Percentiles rank a stretch among this genome's conserved stretches.
Conservation (phyloP, 2,888 invertebrate species). For the Campoplex capitator region DNA sequence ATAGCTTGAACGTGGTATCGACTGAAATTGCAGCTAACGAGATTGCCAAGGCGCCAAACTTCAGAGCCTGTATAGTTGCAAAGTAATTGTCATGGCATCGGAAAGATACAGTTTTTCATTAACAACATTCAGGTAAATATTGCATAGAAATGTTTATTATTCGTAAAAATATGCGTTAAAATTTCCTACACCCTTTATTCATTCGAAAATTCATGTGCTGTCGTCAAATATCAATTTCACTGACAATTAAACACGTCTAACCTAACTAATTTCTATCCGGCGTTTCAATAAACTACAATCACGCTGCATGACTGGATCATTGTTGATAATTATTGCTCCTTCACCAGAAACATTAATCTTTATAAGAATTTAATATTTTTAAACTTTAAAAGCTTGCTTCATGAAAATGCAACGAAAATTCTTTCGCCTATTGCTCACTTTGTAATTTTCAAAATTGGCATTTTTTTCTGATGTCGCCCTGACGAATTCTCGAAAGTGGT, state of each 20-base stretch:
- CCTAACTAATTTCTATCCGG: conserved; percentile 49
- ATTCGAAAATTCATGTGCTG: background rate
- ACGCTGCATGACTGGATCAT: conserved; percentile 35
- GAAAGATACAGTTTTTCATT: conserved; percentile 99
- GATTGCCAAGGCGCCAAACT: conserved; percentile 15
- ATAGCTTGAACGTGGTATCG: background rate
- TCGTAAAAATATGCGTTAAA: background rate
- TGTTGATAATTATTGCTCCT: conserved; percentile 8
- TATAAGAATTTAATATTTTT: background rate
- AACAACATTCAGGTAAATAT: conserved; percentile 91
- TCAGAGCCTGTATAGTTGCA: conserved; percentile 81
- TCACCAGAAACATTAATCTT: background rate
- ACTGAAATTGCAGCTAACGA: conserved; percentile 1
- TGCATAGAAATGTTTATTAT: conserved; percentile 34
- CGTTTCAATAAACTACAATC: conserved; percentile 42
- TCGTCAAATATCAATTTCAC: background rate
- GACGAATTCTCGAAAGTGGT: background rate
- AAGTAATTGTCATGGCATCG: conserved; percentile 93
- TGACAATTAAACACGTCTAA: conserved; percentile 46
- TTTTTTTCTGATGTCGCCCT: background rate
- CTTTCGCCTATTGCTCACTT: background rate
- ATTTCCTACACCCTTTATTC: background rate
- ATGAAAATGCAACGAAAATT: background rate
- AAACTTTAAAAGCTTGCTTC: background rate
- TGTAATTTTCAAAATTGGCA: background rate